Percentiles rank a stretch among this genome's conserved stretches.
Conservation (phyloP, 2,888 invertebrate genomes). For the Pristionchus exspectatus region DNA sequence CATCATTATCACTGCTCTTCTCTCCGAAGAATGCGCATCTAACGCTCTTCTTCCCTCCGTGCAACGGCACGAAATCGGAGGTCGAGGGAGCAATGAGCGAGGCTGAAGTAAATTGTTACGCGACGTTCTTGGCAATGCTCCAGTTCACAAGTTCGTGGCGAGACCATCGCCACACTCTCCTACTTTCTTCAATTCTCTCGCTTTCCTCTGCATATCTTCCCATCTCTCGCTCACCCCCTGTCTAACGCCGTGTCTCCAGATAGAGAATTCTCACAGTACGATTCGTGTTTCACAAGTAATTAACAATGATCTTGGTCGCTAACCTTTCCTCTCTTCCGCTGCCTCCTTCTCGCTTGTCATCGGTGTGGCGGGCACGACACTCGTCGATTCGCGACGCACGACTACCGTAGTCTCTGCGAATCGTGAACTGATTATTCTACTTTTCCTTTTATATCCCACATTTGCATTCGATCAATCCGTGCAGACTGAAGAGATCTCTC, state of each 20-base stretch:
- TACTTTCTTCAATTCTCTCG: no score
- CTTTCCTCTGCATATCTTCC: no score
- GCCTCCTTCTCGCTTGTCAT: not conserved
- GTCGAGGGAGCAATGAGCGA: not conserved
- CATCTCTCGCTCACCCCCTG: no score
- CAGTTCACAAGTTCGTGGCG: no score
- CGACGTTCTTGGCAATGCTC: no score
- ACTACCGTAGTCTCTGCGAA: conserved; percentile 18
- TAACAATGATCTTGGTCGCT: not conserved
- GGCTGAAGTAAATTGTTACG: not conserved
- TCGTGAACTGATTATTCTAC: not conserved
- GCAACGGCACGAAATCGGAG: not conserved
- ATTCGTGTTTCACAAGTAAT: no score
- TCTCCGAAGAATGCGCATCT: not conserved
- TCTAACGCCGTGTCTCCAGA: no score
- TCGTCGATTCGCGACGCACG: conserved; percentile 39
- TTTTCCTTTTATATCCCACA: not conserved
- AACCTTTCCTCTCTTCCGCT: not conserved
- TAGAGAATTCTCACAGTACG: no score
- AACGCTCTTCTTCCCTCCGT: conserved; percentile 19
- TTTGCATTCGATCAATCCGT: not conserved
- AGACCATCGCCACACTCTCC: no score
- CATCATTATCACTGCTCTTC: not conserved
- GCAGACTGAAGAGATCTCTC: not conserved
- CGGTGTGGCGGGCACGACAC: conserved; percentile 8